Conservation (phyloP, 53 echinoderm and acorn worm genomes). For the Glandiceps talaboti region DNA sequence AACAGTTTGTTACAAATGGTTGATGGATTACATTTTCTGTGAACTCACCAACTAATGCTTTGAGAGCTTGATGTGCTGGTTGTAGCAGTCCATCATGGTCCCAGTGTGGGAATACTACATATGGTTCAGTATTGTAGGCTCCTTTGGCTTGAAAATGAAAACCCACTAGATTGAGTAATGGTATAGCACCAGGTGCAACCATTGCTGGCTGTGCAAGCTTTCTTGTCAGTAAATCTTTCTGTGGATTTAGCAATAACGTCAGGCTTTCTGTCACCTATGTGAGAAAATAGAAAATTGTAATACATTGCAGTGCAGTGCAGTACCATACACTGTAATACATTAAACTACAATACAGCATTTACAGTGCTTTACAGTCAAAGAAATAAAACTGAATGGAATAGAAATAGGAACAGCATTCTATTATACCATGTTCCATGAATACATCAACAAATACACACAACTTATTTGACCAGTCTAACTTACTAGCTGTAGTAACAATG, state of each 20-base stretch:
- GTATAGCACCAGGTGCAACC: slow-evolving; percentile 29
- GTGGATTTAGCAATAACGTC: neutral
- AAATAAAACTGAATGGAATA: too few relatives aligned
- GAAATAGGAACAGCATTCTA: too few relatives aligned
- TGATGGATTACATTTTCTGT: too few relatives aligned
- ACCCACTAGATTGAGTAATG: slow-evolving; percentile 50
- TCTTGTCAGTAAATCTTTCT: slow-evolving; percentile 2
- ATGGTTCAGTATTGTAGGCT: slow-evolving; percentile 31
- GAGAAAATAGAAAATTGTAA: neutral
- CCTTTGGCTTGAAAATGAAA: slow-evolving; percentile 75
- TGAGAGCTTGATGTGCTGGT: slow-evolving; percentile 52
- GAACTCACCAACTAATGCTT: slow-evolving; percentile 55
- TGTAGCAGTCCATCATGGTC: slow-evolving; percentile 49
- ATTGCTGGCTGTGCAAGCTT: slow-evolving; percentile 20
- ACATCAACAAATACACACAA: too few relatives aligned
- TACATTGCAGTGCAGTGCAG: too few relatives aligned
- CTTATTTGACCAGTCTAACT: slow-evolving; percentile 9
- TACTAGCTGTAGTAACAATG: slow-evolving; percentile 36
- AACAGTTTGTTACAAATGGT: neutral
- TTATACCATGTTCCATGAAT: too few relatives aligned
- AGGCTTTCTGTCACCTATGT: neutral
- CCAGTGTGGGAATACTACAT: slow-evolving; percentile 69
- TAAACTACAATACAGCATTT: too few relatives aligned
- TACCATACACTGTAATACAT: too few relatives aligned
- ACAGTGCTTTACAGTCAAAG: too few relatives aligned